A percentile compares a stretch with the other conserved stretches of the same genome.
These are phyloP conservation scores for Mimumesa dahlbomi DNA, from an alignment of 2,888 invertebrate species.

Conservation along the genomic window DNA sequence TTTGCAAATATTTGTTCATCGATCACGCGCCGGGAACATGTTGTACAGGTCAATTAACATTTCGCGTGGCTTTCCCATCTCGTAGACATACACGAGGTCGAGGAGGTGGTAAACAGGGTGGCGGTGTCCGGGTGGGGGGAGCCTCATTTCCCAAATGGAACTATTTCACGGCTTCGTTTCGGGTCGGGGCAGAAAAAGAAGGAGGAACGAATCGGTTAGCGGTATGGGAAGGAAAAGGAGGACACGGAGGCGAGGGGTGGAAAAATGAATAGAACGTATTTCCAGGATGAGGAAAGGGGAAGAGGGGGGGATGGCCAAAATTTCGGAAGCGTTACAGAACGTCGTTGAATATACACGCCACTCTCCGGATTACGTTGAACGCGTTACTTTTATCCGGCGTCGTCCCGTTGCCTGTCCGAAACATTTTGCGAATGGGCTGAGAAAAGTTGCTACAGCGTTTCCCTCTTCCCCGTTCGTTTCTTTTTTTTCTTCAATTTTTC, in stretches of 20 bases:
- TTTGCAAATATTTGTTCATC: constrained; percentile 61
- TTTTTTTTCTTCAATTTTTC: no score
- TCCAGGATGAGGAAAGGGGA: no score
- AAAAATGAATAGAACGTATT: constrained; percentile 42
- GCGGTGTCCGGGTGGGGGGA: constrained; percentile 13
- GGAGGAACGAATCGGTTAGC: background rate
- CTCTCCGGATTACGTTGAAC: constrained; percentile 26
- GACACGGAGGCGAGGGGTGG: background rate
- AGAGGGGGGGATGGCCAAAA: constrained; percentile 23
- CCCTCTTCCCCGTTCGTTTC: no score
- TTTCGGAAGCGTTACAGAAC: constrained; percentile 10
- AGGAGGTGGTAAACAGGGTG: no score
- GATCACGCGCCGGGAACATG: constrained; percentile 46
- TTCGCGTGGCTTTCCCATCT: constrained; percentile 31
- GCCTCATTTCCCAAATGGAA: constrained; percentile 75
- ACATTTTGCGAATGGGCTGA: no score
- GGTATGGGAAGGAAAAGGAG: background rate
- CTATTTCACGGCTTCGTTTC: constrained; percentile 50
- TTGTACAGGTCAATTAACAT: constrained; percentile 57
- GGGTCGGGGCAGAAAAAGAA: background rate
- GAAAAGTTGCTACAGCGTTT: no score
- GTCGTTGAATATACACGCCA: constrained; percentile 27
- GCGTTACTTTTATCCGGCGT: background rate
- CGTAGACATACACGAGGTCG: constrained; percentile 27
- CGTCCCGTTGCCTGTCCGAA: no score